These are phyloP conservation scores for Drosophila mauritiana DNA, from an alignment of 1,140 invertebrate genomes.

Conservation along the genomic window DNA sequence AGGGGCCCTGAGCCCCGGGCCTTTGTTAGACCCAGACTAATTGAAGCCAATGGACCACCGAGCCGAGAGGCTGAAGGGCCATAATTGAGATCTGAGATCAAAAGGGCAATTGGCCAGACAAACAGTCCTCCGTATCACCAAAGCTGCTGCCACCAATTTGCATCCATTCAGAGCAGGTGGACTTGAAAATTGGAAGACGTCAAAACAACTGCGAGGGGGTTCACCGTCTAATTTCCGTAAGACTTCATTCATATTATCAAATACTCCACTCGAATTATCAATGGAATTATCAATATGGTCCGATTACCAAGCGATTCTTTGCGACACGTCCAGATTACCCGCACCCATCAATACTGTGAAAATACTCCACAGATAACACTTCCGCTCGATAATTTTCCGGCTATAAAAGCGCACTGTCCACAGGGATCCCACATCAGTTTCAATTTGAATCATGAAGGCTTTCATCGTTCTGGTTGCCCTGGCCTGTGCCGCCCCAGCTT, in stretches of 20 bases:
- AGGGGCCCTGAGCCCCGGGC: constrained; percentile 32
- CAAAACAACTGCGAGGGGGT: constrained; percentile 15
- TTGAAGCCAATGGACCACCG: constrained; percentile 48
- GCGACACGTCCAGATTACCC: constrained; percentile 16
- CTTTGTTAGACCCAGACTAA: constrained; percentile 34
- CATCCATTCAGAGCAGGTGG: constrained; percentile 28
- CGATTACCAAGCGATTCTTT: constrained; percentile 30
- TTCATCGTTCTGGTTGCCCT: constrained; percentile 59
- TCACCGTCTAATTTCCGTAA: constrained; percentile 22
- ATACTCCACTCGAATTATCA: constrained; percentile 38
- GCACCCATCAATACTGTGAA: constrained; percentile 4
- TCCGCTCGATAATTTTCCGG: constrained; percentile 29
- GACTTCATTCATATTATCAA: constrained; percentile 36
- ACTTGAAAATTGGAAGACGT: not conserved
- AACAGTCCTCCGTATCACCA: constrained; percentile 24
- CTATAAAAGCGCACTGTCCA: constrained; percentile 45
- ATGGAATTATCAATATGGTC: constrained; percentile 46
- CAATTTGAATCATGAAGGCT: constrained; percentile 41
- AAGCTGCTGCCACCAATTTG: constrained; percentile 16
- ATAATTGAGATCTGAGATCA: constrained; percentile 52
- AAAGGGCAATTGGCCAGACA: constrained; percentile 44
- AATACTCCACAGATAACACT: constrained; percentile 46
- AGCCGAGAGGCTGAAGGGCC: constrained; percentile 15
- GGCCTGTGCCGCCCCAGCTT: constrained; percentile 58
- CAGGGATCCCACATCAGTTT: constrained; percentile 49